A percentile compares a stretch with the other conserved stretches of the same genome.
Evolutionary conservation across 2,797 vertebrate species (phyloP).

Genomic region (Hybognathus amarus): DNA sequence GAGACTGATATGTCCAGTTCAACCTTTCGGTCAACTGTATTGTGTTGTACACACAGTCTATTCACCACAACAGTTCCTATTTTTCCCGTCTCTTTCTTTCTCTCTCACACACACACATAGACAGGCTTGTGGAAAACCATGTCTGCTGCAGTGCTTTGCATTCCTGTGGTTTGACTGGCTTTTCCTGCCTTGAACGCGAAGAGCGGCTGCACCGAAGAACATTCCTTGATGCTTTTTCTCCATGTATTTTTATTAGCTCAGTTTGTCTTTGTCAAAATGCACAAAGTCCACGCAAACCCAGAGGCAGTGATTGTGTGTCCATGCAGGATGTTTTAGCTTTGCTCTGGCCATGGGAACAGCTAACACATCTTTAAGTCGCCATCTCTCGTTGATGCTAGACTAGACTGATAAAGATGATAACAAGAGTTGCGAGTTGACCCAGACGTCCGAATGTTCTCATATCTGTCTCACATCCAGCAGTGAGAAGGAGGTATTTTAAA

Average conservation of each 20-base stretch:
- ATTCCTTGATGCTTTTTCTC: slow-evolving; percentile 61
- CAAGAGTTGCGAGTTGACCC: slow-evolving; percentile 21
- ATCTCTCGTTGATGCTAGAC: slow-evolving; percentile 19
- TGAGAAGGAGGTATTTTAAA: slow-evolving; percentile 13
- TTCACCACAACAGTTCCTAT: slow-evolving; percentile 29
- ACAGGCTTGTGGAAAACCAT: slow-evolving; percentile 65
- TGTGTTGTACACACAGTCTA: slow-evolving; percentile 29
- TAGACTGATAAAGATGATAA: slow-evolving; percentile 37
- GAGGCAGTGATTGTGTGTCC: neutral
- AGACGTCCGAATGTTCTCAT: slow-evolving; percentile 22
- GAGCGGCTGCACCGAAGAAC: slow-evolving; percentile 60
- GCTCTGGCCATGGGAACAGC: slow-evolving; percentile 1
- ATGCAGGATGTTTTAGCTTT: slow-evolving; percentile 14
- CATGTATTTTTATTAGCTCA: slow-evolving; percentile 42
- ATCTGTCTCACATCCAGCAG: slow-evolving; percentile 15
- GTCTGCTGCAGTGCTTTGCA: slow-evolving; percentile 70
- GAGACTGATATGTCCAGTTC: neutral
- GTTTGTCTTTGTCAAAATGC: slow-evolving; percentile 45
- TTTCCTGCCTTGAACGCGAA: slow-evolving; percentile 67
- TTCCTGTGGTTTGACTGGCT: slow-evolving; percentile 72
- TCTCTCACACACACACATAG: neutral
- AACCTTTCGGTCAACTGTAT: slow-evolving; percentile 10
- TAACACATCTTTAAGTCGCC: neutral
- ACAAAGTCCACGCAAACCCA: slow-evolving; percentile 17
- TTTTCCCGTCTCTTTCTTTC: neutral